A percentile compares a stretch with the other conserved stretches of the same genome.
Conservation (phyloP, 2,888 invertebrate genomes). For the Lycia hirtaria region DNA sequence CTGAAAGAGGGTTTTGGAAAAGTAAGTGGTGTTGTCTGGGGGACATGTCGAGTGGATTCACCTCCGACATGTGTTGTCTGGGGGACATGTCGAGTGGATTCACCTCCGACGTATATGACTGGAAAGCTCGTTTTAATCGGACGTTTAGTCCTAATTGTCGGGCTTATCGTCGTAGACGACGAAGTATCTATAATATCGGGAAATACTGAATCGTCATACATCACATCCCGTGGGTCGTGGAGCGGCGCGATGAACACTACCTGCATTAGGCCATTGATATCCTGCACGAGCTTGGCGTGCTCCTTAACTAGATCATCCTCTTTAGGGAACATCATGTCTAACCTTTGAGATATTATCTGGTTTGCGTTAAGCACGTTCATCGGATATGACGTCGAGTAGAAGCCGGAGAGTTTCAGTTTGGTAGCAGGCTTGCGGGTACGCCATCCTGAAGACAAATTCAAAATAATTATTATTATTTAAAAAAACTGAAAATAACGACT, state of each 20-base stretch:
- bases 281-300: slow-evolving; percentile 78
- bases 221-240: slow-evolving; percentile 62
- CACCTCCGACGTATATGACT: slow-evolving; percentile 45
- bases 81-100: slow-evolving; percentile 56
- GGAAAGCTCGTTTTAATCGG: slow-evolving; percentile 61
- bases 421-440: slow-evolving; percentile 28
- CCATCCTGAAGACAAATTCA: slow-evolving; percentile 25
- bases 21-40: slow-evolving; percentile 60
- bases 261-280: slow-evolving; percentile 75
- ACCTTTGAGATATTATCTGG: slow-evolving; percentile 38
- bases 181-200: slow-evolving; percentile 73
- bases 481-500: background rate
- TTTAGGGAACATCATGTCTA: slow-evolving; percentile 45
- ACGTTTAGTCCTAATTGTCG: slow-evolving; percentile 29
- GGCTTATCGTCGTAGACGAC: slow-evolving; percentile 48
- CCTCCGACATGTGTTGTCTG: slow-evolving; percentile 43
- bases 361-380: slow-evolving; percentile 41
- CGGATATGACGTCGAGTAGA: slow-evolving; percentile 25
- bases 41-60: slow-evolving; percentile 55
- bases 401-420: slow-evolving; percentile 25
- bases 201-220: slow-evolving; percentile 74
- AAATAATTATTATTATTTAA: too few species aligned
- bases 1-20: slow-evolving; percentile 64
- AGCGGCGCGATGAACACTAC: slow-evolving; percentile 67
- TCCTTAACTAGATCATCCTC: slow-evolving; percentile 71